Evolutionary conservation across 2,113 vertebrate species (phyloP).

Genomic region (Condylura cristata): DNA sequence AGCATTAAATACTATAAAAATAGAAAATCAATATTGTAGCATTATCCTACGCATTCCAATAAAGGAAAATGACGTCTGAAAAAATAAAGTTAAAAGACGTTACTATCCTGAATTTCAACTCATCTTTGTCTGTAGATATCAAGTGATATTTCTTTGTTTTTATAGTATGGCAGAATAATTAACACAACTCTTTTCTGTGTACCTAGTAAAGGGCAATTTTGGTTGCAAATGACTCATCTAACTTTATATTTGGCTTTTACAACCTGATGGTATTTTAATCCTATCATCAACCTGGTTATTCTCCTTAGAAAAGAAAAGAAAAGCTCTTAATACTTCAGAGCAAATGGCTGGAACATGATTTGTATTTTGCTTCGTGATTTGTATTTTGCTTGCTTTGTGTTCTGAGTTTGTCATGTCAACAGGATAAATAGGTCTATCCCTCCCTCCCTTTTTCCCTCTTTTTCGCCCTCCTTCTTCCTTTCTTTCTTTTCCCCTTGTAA

Average conservation of each 20-base stretch:
- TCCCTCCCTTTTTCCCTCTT: neutral
- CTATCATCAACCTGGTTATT: neutral
- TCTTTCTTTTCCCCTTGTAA: neutral
- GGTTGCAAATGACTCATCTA: neutral
- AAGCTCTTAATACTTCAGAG: neutral
- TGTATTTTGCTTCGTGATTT: too few relatives aligned
- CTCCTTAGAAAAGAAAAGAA: neutral
- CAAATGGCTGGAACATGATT: slow-evolving; percentile 17
- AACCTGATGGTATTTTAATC: neutral
- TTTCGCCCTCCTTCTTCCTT: accelerated
- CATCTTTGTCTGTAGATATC: neutral
- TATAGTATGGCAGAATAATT: neutral
- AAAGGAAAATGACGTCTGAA: neutral
- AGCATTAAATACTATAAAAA: neutral
- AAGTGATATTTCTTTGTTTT: neutral
- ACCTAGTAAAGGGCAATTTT: neutral
- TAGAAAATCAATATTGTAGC: neutral
- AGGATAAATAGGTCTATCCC: slow-evolving; percentile 30
- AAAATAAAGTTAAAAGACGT: neutral
- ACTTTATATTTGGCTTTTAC: slow-evolving; percentile 1
- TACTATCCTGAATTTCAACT: neutral
- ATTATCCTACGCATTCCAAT: neutral
- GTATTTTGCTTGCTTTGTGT: neutral
- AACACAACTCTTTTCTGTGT: neutral
- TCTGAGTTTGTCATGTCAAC: slow-evolving; percentile 59